Evolutionary conservation across 2,113 vertebrate species (phyloP), one percentile per base, ranked within the genome.

Genomic region (Gorsachius goisagi): DNA sequence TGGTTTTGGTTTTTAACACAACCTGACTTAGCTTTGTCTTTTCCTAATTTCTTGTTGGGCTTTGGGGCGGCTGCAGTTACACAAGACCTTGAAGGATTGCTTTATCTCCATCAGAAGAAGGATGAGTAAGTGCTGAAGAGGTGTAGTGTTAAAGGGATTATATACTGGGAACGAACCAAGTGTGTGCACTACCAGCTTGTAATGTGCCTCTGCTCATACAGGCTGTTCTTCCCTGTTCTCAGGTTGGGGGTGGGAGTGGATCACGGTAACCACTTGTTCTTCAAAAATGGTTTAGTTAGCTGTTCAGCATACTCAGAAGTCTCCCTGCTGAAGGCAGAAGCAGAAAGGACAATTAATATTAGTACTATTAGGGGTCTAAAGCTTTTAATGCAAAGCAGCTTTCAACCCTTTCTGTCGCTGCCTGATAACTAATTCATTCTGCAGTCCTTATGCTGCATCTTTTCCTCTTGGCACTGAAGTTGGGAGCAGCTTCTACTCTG

Each of bases 71-170:
- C 64, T 68, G 90, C 68, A 88, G 90, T 93, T 95, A 89, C 58
- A 78, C 79, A 80, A 94, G 83, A 28, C 92, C 68, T 3, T 1
- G 88, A 87, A 81, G 83, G 73, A 81, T 84, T 90, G 79, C 90
- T 94, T 85, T 84, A 41, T 82, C 88, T 92, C 90, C 88, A 88
- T 86, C 76, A 90, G 71, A 72, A 82, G 88, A 89, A 87, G 89
- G 95, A 96, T 96, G 95, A 96, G 93, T 96, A 97, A 95, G 95
- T 88, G 94, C 91, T 96, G 95, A 95, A 95, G 93, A 93, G 95
- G 93, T 95, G 93, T 93, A 63, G 90, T 90, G 90, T 88, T 91
- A 59, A 24, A 63, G 90, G 88, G 85, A 93, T 90, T 76, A 50
- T 56, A 78, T 82, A n/a, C 93, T 93, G 93, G 89, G 94, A 94